phyloP scores from a whole-genome alignment of 2,797 vertebrate species.

The Hozukius guyotensis region DNA sequence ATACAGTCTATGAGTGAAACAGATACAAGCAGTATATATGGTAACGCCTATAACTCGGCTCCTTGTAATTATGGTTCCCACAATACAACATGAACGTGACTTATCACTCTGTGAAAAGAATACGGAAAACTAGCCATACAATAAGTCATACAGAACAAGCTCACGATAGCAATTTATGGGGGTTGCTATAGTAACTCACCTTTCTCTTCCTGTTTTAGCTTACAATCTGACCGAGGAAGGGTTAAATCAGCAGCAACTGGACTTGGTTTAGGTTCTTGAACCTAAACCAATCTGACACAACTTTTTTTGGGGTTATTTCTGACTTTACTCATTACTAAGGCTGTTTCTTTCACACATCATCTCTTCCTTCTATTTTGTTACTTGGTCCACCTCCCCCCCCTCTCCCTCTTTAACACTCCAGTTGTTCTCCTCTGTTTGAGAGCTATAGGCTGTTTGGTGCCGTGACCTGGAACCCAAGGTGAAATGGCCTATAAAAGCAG shows the following conservation, averaged over 20 bases:
- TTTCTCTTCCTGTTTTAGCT: neutral
- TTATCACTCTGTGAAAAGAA: no score
- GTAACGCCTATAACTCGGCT: neutral
- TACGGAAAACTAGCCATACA: neutral
- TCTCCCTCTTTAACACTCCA: slow-evolving; percentile 35
- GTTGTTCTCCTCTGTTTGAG: slow-evolving; percentile 45
- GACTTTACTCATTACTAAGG: neutral
- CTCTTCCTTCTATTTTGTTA: neutral
- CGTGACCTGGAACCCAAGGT: slow-evolving; percentile 74
- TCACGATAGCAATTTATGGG: neutral
- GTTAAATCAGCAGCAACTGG: no score
- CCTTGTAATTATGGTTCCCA: neutral
- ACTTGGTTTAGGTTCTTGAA: no score
- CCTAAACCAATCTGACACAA: neutral
- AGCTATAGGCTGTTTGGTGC: slow-evolving; percentile 49
- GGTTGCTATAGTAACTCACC: neutral
- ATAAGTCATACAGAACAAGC: neutral
- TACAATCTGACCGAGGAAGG: neutral
- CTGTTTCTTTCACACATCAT: neutral
- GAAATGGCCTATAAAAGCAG: slow-evolving; percentile 71
- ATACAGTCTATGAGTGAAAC: no score
- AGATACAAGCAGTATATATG: no score
- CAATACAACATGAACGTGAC: no score
- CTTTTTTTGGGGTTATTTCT: no score
- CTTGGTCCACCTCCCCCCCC: neutral